Evolutionary conservation across 2,113 vertebrate species (phyloP).

Genomic region (Pomatostomus ruficeps): DNA sequence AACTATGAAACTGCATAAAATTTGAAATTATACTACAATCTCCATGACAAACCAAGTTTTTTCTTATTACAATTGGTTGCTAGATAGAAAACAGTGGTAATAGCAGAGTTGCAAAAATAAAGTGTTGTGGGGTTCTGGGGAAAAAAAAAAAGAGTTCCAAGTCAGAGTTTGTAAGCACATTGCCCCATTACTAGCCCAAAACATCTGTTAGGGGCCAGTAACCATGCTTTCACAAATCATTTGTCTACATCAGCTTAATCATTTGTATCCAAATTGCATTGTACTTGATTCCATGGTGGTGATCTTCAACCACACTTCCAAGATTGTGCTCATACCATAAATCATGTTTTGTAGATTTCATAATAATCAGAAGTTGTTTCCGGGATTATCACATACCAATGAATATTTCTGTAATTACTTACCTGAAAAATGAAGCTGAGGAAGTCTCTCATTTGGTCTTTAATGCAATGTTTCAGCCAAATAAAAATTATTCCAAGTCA

Average conservation of each 20-base stretch:
- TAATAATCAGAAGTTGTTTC: not conserved
- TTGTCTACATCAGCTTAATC: not conserved
- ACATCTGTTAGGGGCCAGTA: not conserved
- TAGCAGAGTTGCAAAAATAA: not conserved
- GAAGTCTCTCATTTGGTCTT: not conserved
- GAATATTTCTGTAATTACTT: not conserved
- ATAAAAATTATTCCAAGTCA: not conserved
- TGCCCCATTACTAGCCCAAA: not conserved
- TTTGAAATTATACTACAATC: not conserved
- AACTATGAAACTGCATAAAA: not conserved
- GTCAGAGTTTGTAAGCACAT: not conserved
- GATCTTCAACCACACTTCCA: not conserved
- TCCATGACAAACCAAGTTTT: not conserved
- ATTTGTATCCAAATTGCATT: not conserved
- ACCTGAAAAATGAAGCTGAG: not conserved
- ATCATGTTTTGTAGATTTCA: not conserved
- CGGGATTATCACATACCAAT: not conserved
- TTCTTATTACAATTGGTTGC: not conserved
- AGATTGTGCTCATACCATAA: accelerated
- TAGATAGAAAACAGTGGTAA: not conserved
- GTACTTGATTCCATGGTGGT: not conserved
- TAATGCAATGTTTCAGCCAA: not conserved
- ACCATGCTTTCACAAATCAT: not conserved
- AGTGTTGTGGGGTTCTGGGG: not conserved
- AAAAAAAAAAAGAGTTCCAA: not conserved